Conservation (phyloP, 2,888 invertebrate species). For the Tenthredo amoena region DNA sequence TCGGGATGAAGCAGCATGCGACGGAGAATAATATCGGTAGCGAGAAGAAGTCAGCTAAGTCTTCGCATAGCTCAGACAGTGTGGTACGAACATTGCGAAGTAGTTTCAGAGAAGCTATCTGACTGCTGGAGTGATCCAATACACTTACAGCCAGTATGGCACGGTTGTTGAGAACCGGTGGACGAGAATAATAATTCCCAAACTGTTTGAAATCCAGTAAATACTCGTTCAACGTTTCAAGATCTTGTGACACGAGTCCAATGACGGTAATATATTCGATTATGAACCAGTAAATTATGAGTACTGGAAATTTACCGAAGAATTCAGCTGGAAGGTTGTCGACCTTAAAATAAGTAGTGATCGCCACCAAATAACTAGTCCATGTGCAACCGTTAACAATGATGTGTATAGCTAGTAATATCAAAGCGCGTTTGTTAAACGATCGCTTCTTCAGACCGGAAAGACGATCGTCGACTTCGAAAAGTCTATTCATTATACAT, state of each 20-base stretch:
- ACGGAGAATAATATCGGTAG: not conserved
- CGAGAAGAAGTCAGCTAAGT: not conserved
- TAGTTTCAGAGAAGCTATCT: not conserved
- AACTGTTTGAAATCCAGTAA: not conserved
- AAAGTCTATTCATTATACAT: not conserved
- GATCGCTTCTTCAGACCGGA: not conserved
- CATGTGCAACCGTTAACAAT: not conserved
- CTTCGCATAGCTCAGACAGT: not conserved
- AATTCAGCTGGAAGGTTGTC: not conserved
- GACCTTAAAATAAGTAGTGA: not conserved
- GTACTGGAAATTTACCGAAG: not conserved
- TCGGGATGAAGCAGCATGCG: not conserved
- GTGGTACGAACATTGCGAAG: not conserved
- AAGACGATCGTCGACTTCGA: not conserved
- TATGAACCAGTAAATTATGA: conserved; percentile 18
- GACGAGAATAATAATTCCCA: not conserved
- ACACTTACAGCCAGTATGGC: not conserved
- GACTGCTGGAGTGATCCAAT: not conserved
- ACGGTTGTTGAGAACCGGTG: not conserved
- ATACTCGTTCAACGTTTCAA: conserved; percentile 2
- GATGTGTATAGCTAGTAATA: not conserved
- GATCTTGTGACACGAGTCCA: not conserved
- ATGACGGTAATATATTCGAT: conserved; percentile 17
- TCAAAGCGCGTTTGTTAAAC: not conserved
- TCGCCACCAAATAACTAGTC: not conserved